Percentiles rank a stretch among this genome's conserved stretches.
Evolutionary conservation across 2,888 invertebrate species (phyloP).

Genomic region (Drosophila fulvimacula): DNA sequence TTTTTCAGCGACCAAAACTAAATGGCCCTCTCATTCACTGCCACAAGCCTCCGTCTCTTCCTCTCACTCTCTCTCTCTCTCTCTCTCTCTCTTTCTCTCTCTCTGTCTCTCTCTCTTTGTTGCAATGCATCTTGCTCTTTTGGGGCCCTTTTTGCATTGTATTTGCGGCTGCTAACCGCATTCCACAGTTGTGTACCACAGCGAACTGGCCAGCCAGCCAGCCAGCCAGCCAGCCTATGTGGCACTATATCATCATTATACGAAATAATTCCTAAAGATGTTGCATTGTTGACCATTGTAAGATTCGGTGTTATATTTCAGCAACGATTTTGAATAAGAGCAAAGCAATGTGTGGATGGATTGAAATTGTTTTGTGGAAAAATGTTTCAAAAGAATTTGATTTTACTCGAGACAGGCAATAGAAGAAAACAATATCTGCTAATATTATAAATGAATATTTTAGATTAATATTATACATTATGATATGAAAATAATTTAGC

Average conservation of each 20-base stretch:
- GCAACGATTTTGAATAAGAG: constrained; percentile 5
- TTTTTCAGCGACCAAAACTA: constrained; percentile 78
- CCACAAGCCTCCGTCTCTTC: constrained; percentile 18
- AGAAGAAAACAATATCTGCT: not conserved
- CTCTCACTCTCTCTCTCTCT: constrained; percentile 10
- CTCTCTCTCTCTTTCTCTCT: constrained; percentile 18
- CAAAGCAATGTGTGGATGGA: constrained; percentile 13
- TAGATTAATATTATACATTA: too few relatives aligned
- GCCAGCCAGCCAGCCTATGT: constrained; percentile 39
- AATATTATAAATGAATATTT: too few relatives aligned
- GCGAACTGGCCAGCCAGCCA: constrained; percentile 2
- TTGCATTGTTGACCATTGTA: constrained; percentile 59
- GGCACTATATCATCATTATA: constrained; percentile 77
- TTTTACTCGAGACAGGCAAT: not conserved
- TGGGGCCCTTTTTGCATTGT: constrained; percentile 57
- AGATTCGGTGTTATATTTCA: constrained; percentile 41
- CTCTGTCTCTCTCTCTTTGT: too few relatives aligned
- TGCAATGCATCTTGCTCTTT: constrained; percentile 29
- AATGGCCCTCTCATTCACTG: constrained; percentile 62
- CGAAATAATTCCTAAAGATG: constrained; percentile 59
- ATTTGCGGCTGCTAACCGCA: constrained; percentile 54
- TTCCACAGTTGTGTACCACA: constrained; percentile 50
- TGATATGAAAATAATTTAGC: not conserved
- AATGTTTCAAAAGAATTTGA: not conserved
- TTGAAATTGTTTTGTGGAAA: constrained; percentile 1